phyloP scores from a whole-genome alignment of 2,888 invertebrate species.

The Cataglyphis livida region DNA sequence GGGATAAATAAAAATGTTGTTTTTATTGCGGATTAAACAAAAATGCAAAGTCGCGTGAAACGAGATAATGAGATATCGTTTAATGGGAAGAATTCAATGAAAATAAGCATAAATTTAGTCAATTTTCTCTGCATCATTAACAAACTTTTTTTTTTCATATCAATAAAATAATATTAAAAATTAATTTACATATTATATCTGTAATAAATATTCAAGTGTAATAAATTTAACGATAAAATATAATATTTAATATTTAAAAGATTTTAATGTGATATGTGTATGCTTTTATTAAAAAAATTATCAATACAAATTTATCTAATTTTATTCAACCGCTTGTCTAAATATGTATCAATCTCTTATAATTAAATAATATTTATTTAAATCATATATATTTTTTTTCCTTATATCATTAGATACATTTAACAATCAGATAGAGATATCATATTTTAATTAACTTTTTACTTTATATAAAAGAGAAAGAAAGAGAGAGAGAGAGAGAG shows the following conservation, averaged over 20 bases:
- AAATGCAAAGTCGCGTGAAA: conserved; percentile 32
- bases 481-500: too few relatives aligned
- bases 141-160: conserved; percentile 13
- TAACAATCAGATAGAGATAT: background rate
- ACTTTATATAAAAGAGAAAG: background rate
- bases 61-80: conserved; percentile 48
- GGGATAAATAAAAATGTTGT: conserved; percentile 21
- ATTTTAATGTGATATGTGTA: too few relatives aligned
- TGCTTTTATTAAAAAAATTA: conserved; percentile 10
- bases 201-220: background rate
- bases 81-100: conserved; percentile 31
- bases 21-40: conserved; percentile 47
- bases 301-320: background rate
- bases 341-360: background rate
- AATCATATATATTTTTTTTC: background rate
- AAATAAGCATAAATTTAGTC: conserved; percentile 11
- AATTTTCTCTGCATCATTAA: background rate
- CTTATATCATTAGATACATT: background rate
- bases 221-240: conserved; percentile 22
- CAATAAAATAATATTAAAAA: conserved; percentile 19
- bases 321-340: background rate
- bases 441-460: conserved; percentile 4
- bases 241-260: conserved; percentile 2
- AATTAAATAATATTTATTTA: background rate
- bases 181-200: background rate